phyloP scores from a whole-genome alignment of 2,113 vertebrate genomes.

The Oryzias javanicus region DNA sequence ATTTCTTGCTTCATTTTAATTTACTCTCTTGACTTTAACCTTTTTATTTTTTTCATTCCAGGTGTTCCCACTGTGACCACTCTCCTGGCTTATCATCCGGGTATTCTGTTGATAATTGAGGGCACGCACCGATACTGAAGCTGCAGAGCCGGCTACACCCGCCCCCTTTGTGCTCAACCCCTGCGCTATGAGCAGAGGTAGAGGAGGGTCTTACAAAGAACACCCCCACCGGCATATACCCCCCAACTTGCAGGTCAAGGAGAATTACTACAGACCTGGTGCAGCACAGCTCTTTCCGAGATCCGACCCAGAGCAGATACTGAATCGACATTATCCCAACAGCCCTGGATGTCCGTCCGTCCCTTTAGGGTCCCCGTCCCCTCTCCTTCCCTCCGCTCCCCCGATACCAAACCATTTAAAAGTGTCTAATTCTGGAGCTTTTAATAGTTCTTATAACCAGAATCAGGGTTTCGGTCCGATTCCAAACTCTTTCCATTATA shows the following conservation, averaged over 20 bases:
- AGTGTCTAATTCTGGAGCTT: not conserved
- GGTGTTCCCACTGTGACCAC: constrained; percentile 31
- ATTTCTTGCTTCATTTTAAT: not conserved
- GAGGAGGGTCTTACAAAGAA: constrained; percentile 75
- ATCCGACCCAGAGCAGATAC: constrained; percentile 23
- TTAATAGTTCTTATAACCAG: constrained; percentile 20
- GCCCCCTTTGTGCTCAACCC: constrained; percentile 61
- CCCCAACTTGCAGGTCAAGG: constrained; percentile 53
- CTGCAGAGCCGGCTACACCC: constrained; percentile 29
- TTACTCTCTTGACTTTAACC: constrained; percentile 20
- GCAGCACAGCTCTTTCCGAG: constrained; percentile 18
- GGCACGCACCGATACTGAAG: constrained; percentile 21
- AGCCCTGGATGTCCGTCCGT: constrained; percentile 19
- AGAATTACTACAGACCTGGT: constrained; percentile 35
- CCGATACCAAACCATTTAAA: constrained; percentile 28
- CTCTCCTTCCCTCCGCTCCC: constrained; percentile 18
- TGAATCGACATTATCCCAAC: constrained; percentile 38
- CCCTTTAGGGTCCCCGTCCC: not conserved
- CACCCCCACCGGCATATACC: constrained; percentile 48
- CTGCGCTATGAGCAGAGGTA: constrained; percentile 86
- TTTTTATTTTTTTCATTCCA: constrained; percentile 48
- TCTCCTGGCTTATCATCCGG: constrained; percentile 19
- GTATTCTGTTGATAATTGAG: constrained; percentile 23
- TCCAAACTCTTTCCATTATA: constrained; percentile 50
- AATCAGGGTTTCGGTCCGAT: not conserved